Percentiles rank a stretch among this genome's conserved stretches.
Conservation (phyloP, 2,113 vertebrate genomes). For the Passer montanus region DNA sequence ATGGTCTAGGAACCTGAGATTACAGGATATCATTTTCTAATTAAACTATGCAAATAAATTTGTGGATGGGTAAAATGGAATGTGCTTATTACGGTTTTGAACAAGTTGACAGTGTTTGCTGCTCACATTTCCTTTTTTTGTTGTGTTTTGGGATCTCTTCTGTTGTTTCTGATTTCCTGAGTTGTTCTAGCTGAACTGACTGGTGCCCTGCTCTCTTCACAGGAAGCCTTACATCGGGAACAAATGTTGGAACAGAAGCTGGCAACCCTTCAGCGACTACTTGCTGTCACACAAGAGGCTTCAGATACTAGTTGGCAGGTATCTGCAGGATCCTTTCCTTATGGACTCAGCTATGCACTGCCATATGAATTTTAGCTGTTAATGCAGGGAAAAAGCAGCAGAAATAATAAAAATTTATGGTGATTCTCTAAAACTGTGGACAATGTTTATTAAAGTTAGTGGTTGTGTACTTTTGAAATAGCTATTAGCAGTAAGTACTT, state of each 20-base stretch:
- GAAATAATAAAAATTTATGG: not conserved
- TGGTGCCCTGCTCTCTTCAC: not conserved
- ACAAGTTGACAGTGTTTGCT: not conserved
- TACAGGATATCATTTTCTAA: not conserved
- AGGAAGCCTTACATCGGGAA: slow-evolving; percentile 99
- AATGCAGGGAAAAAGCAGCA: not conserved
- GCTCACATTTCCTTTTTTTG: not conserved
- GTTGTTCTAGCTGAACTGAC: not conserved
- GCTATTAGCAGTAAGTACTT: not conserved
- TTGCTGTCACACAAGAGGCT: slow-evolving; percentile 95
- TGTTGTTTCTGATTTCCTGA: not conserved
- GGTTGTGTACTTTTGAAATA: not conserved
- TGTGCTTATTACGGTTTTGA: not conserved
- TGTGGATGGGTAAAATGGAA: not conserved
- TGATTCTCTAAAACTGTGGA: not conserved
- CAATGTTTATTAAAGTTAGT: not conserved
- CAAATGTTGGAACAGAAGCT: slow-evolving; percentile 99
- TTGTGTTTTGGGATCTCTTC: not conserved
- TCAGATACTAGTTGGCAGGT: slow-evolving; percentile 99
- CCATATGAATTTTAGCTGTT: not conserved
- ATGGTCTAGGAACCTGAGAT: not conserved
- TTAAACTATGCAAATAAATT: not conserved
- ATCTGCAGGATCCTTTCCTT: slow-evolving; percentile 32
- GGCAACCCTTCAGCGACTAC: slow-evolving; percentile 93
- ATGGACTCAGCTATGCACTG: not conserved